phyloP scores from a whole-genome alignment of 1,140 invertebrate species.

The Atopsyche davidsoni region DNA sequence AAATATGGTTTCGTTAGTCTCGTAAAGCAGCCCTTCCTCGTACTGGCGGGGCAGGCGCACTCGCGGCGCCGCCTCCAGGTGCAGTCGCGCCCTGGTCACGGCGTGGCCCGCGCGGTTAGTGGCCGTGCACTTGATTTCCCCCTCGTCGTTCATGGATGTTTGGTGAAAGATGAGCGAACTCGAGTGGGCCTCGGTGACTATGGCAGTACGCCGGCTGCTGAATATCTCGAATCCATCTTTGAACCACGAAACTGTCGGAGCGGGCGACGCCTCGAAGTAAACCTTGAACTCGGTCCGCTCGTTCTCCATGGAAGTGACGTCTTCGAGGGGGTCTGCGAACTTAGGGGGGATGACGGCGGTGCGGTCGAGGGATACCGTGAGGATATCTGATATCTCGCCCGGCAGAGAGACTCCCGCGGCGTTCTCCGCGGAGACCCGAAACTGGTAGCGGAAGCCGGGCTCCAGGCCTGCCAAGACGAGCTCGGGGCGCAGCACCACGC shows the following conservation, averaged over 20 bases:
- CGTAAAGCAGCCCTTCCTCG: constrained; percentile 82
- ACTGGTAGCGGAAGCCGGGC: constrained; percentile 83
- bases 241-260: constrained; percentile 88
- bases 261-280: constrained; percentile 72
- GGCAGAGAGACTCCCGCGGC: constrained; percentile 73
- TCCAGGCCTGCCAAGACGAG: constrained; percentile 70
- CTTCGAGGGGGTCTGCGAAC: constrained; percentile 61
- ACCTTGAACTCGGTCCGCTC: constrained; percentile 80
- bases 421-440: constrained; percentile 83
- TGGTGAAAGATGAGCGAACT: constrained; percentile 79
- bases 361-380: constrained; percentile 67
- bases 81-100: constrained; percentile 64
- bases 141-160: constrained; percentile 70
- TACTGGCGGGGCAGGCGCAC: constrained; percentile 74
- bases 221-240: constrained; percentile 84
- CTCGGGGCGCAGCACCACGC: constrained; percentile 61
- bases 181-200: constrained; percentile 67
- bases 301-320: constrained; percentile 66
- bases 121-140: constrained; percentile 82
- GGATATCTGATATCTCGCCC: constrained; percentile 68
- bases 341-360: constrained; percentile 58
- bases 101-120: constrained; percentile 76
- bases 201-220: constrained; percentile 70
- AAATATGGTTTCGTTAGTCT: constrained; percentile 79
- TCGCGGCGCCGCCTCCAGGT: constrained; percentile 73